Conservation (phyloP, 1,140 invertebrate genomes). For the Fopius arisanus region DNA sequence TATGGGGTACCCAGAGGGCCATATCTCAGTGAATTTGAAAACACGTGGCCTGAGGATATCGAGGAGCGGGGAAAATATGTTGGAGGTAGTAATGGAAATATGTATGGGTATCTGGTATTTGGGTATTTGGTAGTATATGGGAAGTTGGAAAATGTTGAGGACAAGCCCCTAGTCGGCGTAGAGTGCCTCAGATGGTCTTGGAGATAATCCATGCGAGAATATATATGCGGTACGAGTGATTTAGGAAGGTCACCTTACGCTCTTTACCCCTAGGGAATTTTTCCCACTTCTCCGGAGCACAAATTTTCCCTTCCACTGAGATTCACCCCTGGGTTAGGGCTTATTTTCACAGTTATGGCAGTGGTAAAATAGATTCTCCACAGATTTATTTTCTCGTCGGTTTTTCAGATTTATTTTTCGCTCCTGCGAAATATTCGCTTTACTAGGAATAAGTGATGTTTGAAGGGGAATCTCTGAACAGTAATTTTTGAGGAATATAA, state of each 20-base stretch:
- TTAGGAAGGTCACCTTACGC: not conserved
- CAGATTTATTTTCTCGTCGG: not conserved
- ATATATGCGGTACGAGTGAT: not conserved
- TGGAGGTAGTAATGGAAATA: not conserved
- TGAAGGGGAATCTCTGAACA: no score
- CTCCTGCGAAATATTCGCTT: not conserved
- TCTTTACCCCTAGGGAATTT: not conserved
- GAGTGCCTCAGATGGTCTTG: not conserved
- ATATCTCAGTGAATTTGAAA: not conserved
- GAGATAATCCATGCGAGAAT: not conserved
- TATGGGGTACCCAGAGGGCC: not conserved
- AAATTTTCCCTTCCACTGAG: not conserved
- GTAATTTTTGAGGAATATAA: no score
- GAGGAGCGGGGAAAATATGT: not conserved
- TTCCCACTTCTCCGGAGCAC: not conserved
- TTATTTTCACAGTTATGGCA: not conserved
- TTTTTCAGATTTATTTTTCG: not conserved
- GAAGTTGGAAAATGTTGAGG: not conserved
- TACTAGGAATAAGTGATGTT: not conserved
- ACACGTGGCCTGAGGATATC: not conserved
- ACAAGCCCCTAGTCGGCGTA: not conserved
- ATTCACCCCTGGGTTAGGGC: not conserved
- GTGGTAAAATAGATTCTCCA: not conserved
- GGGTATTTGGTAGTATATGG: not conserved
- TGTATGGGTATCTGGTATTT: no score